Evolutionary conservation across 92 coral and sea anemone genomes (phyloP).

Genomic region (Epizoanthus illoricatus): DNA sequence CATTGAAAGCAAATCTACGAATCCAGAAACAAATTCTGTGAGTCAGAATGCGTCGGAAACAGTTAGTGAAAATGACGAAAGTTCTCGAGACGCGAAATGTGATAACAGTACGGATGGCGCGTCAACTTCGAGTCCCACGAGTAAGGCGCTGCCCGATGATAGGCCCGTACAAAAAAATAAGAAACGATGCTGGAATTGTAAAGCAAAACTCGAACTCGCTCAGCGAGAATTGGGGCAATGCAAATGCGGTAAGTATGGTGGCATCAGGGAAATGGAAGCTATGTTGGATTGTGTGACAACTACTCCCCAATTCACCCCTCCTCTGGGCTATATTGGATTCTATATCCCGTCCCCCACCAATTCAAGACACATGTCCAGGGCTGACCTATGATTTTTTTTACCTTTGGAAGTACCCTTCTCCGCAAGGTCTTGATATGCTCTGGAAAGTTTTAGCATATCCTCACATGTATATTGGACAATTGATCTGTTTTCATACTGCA

Average conservation of each 20-base stretch:
- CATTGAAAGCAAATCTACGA: constrained; percentile 46
- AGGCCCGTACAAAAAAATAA: constrained; percentile 75
- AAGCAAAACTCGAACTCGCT: constrained; percentile 85
- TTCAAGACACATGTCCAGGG: neutral
- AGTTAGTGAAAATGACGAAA: constrained; percentile 42
- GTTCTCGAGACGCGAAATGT: constrained; percentile 52
- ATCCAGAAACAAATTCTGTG: constrained; percentile 24
- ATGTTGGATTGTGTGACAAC: neutral
- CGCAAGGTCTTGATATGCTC: too few species aligned
- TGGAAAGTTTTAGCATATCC: too few species aligned
- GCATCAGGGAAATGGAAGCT: neutral
- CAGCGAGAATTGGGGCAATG: constrained; percentile 83
- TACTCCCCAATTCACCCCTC: neutral
- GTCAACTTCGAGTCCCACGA: constrained; percentile 25
- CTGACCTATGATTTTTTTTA: neutral
- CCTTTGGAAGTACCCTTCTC: too few species aligned
- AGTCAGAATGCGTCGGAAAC: constrained; percentile 20
- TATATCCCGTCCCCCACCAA: neutral
- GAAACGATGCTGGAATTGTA: constrained; percentile 85
- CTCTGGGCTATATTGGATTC: neutral
- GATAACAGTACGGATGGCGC: constrained; percentile 35
- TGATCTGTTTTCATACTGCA: too few species aligned
- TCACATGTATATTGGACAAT: too few species aligned
- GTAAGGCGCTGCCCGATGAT: constrained; percentile 41
- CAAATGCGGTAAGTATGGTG: constrained; percentile 66